Evolutionary conservation across 2,797 vertebrate genomes (phyloP), one percentile per base, ranked within the genome.

Genomic region (Sternotherus odoratus): DNA sequence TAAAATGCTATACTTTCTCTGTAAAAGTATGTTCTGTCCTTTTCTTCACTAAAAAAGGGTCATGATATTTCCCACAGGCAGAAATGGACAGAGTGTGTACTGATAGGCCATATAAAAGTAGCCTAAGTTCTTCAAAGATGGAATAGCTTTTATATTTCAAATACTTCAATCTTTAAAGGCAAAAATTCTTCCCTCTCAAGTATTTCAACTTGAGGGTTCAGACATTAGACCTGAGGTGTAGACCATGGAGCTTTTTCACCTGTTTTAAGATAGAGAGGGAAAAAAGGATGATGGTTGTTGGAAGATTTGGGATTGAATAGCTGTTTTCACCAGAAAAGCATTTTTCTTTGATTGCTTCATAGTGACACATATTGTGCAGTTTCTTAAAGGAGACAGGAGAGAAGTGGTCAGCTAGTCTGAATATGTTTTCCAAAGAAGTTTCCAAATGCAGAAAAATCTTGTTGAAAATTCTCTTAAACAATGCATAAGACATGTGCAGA

Each of bases 361-460:
- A 78, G 87, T 17, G 84, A 94, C 91, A 77, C 7, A 2, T 66
- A 63, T 91, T 91, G 50, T 66, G 57, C 53, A 60, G 90, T 94
- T 95, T 89, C 23, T 49, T 93, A 81, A 90, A 92, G 77, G 77
- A 72, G 77, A 50, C 57, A 93, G n/a, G 49, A 92, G 83, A 94
- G 60, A 91, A 95, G 87, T 81, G 77, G 90, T 85, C 85, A 84
- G 72, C 3, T 79, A 83, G 93, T 85, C 85, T 79, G 60, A 39
- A 16, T 51, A 13, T 74, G 49, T 72, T 96, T 93, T 82, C 36
- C 87, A 46, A 77, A 77, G 78, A 74, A 13, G 63, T 90, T 92
- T 80, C 75, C 92, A 91, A 92, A 91, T 33, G 39, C 9, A 86
- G 54, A 48, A 43, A 21, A 95, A 88, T 17, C 87, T 85, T 72